These are phyloP conservation scores for Paedocypris sp. DNA, from an alignment of 2,113 vertebrate genomes.

Conservation along the genomic window DNA sequence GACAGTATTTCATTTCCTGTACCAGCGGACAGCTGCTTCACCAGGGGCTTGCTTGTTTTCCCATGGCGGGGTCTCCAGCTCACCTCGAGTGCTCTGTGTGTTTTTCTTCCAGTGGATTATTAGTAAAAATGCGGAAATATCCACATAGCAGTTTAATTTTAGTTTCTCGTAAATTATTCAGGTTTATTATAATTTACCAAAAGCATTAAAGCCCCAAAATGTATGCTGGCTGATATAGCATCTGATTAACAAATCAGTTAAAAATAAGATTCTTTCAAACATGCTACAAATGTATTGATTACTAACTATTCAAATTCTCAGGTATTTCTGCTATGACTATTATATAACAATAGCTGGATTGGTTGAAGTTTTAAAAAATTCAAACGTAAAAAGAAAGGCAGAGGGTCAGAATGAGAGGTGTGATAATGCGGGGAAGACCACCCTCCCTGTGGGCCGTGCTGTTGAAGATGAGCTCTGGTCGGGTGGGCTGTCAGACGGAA, in stretches of 20 bases:
- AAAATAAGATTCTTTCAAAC: too few relatives aligned
- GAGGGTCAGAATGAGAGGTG: slow-evolving; percentile 1
- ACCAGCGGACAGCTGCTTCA: slow-evolving; percentile 5
- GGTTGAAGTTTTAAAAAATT: not conserved
- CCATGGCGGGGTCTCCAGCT: not conserved
- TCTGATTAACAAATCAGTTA: too few relatives aligned
- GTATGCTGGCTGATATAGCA: too few relatives aligned
- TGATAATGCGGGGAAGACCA: not conserved
- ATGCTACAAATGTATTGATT: too few relatives aligned
- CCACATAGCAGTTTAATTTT: too few relatives aligned
- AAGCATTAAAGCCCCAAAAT: too few relatives aligned
- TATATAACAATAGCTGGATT: not conserved
- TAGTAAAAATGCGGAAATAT: too few relatives aligned
- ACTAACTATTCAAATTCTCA: too few relatives aligned
- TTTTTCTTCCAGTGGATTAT: too few relatives aligned
- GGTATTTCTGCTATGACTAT: too few relatives aligned
- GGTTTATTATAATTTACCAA: too few relatives aligned
- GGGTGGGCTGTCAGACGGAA: not conserved
- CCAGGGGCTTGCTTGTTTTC: not conserved
- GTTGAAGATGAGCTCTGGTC: not conserved
- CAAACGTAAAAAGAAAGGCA: not conserved
- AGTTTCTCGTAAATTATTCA: too few relatives aligned
- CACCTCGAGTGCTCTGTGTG: not conserved
- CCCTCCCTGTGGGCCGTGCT: not conserved
- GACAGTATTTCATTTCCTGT: slow-evolving; percentile 2